Base-by-base conservation (phyloP, 2,888 invertebrate genomes). In the Heliconius aoede region DNA sequence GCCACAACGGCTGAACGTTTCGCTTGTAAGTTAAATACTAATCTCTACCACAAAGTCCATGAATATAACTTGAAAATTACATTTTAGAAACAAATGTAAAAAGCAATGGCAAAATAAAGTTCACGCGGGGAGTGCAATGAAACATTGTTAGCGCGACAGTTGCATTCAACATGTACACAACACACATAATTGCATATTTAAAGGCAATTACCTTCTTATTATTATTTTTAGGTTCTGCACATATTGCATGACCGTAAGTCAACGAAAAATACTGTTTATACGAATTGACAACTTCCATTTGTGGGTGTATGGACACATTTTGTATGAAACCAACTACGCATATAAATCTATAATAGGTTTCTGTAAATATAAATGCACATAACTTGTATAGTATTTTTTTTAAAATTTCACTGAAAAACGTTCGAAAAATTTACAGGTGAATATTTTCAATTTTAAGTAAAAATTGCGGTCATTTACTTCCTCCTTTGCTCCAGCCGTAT, bases 81-180 rank as follows among this genome's bases (percentile, higher is more conserved):
- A 65, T 51, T 36, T 73, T 58, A 30, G 32, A 65, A 36, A 65
- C n/a, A 24, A 64, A 73, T 18, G 65, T 72, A 32, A 73, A 64
- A 65, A 65, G 51, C 73, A 30, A 65, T 55, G 51, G 32, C 28
- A 30, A 28, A 65, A 65, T 51, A 73, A 73, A 65, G 30, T 65
- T 64, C 51, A 62, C 32, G 73, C 30, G 65, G 21, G 24, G 32
- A 21, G 64, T 36, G n/a, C 60, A 64, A 65, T 32, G 30, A 64
- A 32, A 65, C 32, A 32, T 65, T 32, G 65, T 73, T 73, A 62
- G 30, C 46, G 30, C 65, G 73, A 73, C 62, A 73, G 72, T 72
- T 61, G 72, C 72, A 72, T 72, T 61, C 72, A 60, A 60, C n/a
- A n/a, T n/a, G n/a, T n/a, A n/a, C n/a, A n/a, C n/a, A n/a, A n/a